Conservation (phyloP, 2,113 vertebrate species). For the Oreochromis tanganicae region DNA sequence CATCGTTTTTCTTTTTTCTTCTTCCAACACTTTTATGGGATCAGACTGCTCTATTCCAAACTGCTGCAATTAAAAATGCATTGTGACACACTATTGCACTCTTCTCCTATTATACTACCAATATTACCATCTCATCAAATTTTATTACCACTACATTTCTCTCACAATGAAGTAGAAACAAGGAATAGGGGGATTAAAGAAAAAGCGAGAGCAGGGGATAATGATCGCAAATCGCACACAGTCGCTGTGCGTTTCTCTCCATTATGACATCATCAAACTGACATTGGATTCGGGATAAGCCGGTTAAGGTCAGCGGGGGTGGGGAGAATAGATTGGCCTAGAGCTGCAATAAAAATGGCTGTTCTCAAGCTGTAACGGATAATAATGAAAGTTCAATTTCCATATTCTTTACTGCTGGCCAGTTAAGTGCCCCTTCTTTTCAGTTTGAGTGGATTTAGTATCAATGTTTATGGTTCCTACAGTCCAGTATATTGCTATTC, state of each 20-base stretch:
- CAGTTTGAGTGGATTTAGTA: conserved; percentile 43
- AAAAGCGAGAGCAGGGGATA: conserved; percentile 11
- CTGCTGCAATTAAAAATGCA: conserved; percentile 43
- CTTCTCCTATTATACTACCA: conserved; percentile 23
- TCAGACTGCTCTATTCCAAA: conserved; percentile 28
- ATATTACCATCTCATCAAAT: conserved; percentile 31
- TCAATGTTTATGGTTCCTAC: conserved; percentile 38
- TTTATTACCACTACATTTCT: conserved; percentile 39
- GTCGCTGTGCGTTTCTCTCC: neutral
- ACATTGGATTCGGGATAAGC: conserved; percentile 23
- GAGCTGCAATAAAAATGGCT: conserved; percentile 32
- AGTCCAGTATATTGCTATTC: conserved; percentile 13
- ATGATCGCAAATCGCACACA: conserved; percentile 35
- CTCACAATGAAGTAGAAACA: conserved; percentile 13
- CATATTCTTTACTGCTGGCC: conserved; percentile 44
- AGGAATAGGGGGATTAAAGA: neutral
- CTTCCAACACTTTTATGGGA: conserved; percentile 16
- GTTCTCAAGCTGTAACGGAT: conserved; percentile 49
- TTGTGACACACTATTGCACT: conserved; percentile 30
- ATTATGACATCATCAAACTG: conserved; percentile 50
- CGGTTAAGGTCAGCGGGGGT: conserved; percentile 32
- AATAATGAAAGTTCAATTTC: conserved; percentile 53
- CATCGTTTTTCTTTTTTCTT: conserved; percentile 6
- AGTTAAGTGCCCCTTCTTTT: conserved; percentile 46
- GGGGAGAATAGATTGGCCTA: conserved; percentile 26